Conservation (phyloP, 2,113 vertebrate genomes). For the Ailuropoda melanoleuca region DNA sequence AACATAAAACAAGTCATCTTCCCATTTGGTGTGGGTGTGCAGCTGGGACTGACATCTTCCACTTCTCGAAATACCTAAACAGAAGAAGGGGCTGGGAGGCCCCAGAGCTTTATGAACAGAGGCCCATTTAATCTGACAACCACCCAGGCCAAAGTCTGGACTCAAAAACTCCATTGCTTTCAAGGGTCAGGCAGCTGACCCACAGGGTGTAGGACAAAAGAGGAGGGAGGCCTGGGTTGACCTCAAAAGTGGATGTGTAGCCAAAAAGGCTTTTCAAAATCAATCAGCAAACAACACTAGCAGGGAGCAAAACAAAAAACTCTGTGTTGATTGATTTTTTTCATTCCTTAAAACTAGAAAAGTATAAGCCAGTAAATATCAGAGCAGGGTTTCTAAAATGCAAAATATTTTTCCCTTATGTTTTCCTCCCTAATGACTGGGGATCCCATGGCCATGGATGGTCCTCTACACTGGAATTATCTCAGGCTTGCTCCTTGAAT, state of each 20-base stretch:
- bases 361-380: background rate
- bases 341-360: background rate
- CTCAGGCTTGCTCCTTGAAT: background rate
- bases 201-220: background rate
- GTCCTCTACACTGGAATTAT: background rate
- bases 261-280: background rate
- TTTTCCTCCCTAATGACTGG: background rate
- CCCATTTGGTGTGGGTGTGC: background rate
- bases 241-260: background rate
- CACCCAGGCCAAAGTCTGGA: background rate
- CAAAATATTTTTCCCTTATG: accelerated
- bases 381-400: background rate
- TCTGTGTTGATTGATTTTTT: background rate
- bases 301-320: background rate
- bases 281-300: background rate
- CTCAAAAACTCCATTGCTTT: background rate
- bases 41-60: no score
- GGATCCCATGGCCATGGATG: background rate
- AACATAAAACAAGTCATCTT: background rate
- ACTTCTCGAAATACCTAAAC: background rate
- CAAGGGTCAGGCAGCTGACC: background rate
- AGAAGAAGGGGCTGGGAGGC: background rate
- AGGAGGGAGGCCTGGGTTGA: background rate
- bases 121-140: background rate
- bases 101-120: background rate